These are phyloP conservation scores for Poeciliopsis infans DNA, from an alignment of 2,797 vertebrate species.

Conservation along the genomic window DNA sequence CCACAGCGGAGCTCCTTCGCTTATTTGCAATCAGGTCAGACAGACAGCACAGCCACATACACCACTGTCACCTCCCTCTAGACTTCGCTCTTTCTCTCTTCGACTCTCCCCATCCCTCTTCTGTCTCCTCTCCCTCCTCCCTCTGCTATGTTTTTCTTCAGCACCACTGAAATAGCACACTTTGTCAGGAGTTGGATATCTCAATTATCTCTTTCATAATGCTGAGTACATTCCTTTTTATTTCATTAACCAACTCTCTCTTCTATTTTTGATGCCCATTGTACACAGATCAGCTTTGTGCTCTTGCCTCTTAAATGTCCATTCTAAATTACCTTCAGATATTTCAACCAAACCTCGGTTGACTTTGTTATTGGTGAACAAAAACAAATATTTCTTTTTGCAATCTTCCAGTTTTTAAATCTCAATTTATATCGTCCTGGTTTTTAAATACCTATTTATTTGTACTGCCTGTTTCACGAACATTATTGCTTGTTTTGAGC, in stretches of 20 bases:
- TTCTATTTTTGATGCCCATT: constrained; percentile 2
- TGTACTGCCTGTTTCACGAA: background rate
- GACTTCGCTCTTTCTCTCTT: constrained; percentile 57
- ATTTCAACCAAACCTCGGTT: constrained; percentile 56
- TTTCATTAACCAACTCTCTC: constrained; percentile 46
- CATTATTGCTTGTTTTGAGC: background rate
- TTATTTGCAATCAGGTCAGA: constrained; percentile 87
- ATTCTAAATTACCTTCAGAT: constrained; percentile 48
- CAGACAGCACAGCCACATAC: constrained; percentile 80
- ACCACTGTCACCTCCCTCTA: constrained; percentile 82
- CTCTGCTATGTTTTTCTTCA: constrained; percentile 48
- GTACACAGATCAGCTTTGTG: background rate
- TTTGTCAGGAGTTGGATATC: constrained; percentile 79
- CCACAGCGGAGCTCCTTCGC: constrained; percentile 73
- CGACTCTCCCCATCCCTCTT: constrained; percentile 40
- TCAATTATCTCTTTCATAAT: constrained; percentile 79
- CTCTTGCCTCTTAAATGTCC: constrained; percentile 29
- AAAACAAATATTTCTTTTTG: constrained; percentile 37
- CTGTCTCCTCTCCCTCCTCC: constrained; percentile 40
- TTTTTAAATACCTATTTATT: background rate
- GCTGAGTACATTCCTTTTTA: constrained; percentile 62
- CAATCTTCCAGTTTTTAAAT: constrained; percentile 18
- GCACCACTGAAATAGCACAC: constrained; percentile 76
- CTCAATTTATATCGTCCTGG: background rate
- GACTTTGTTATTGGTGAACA: constrained; percentile 30